Conservation (phyloP, 1,140 invertebrate genomes). For the Atta cephalotes region DNA sequence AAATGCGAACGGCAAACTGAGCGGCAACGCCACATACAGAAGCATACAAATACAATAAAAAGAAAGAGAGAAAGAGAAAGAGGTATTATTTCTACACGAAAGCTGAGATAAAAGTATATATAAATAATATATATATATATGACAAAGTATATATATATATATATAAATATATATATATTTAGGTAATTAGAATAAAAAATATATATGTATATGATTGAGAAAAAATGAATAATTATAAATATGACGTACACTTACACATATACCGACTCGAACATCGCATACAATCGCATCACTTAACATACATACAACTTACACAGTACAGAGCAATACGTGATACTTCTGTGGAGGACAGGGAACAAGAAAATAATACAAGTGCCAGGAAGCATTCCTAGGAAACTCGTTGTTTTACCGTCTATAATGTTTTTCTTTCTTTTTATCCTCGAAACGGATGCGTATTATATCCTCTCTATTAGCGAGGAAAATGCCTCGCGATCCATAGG, state of each 20-base stretch:
- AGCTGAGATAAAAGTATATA: constrained; percentile 78
- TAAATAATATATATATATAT: constrained; percentile 77
- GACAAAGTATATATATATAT: constrained; percentile 75
- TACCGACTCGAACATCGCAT: constrained; percentile 2
- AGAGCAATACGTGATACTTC: constrained; percentile 78
- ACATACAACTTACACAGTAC: constrained; percentile 46
- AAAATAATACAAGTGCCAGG: constrained; percentile 78
- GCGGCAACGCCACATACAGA: constrained; percentile 69
- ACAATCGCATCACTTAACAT: constrained; percentile 6
- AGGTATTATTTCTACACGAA: constrained; percentile 84
- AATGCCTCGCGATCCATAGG: constrained; percentile 22
- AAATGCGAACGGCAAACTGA: constrained; percentile 75
- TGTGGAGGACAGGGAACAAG: constrained; percentile 73
- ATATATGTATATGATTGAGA: constrained; percentile 76
- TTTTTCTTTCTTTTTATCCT: constrained; percentile 44
- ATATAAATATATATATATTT: constrained; percentile 83
- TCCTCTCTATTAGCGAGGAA: constrained; percentile 26
- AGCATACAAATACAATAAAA: constrained; percentile 79
- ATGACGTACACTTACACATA: not conserved
- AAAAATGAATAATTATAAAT: constrained; percentile 67
- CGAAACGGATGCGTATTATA: constrained; percentile 20
- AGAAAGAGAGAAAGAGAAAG: constrained; percentile 71
- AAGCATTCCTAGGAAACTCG: constrained; percentile 76
- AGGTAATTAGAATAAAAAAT: constrained; percentile 82
- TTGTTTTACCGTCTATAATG: constrained; percentile 53